Evolutionary conservation across 2,797 vertebrate species (phyloP).

Genomic region (Microchirus variegatus): DNA sequence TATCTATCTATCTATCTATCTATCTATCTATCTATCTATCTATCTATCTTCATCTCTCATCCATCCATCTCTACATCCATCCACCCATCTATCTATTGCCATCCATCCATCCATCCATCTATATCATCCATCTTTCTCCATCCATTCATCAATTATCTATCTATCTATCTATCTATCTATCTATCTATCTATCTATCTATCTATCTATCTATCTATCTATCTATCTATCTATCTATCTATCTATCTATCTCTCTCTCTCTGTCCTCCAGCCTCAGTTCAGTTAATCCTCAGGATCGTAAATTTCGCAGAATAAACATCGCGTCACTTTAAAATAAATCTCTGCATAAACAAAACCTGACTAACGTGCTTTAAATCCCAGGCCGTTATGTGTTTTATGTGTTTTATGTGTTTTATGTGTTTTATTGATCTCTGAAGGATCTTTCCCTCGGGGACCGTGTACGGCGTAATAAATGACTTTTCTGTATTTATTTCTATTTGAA

Average conservation of each 20-base stretch:
- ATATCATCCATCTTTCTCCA: no score
- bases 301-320: slow-evolving; percentile 44
- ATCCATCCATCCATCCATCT: no score
- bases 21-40: no score
- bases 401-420: slow-evolving; percentile 37
- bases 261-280: not conserved
- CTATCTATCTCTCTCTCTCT: slow-evolving; percentile 3
- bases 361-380: slow-evolving; percentile 11
- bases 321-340: slow-evolving; percentile 30
- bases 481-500: slow-evolving; percentile 16
- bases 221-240: not conserved
- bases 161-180: no score
- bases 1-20: no score
- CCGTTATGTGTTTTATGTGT: slow-evolving; percentile 13
- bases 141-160: no score
- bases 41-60: no score
- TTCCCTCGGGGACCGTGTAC: slow-evolving; percentile 14
- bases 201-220: no score
- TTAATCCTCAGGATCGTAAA: slow-evolving; percentile 19
- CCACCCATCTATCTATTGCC: no score
- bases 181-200: no score
- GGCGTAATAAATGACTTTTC: slow-evolving; percentile 16
- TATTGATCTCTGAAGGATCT: slow-evolving; percentile 44
- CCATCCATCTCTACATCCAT: no score
- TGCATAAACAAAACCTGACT: slow-evolving; percentile 40